Evolutionary conservation across 2,888 invertebrate species (phyloP).

Genomic region (Aplocera efformata): DNA sequence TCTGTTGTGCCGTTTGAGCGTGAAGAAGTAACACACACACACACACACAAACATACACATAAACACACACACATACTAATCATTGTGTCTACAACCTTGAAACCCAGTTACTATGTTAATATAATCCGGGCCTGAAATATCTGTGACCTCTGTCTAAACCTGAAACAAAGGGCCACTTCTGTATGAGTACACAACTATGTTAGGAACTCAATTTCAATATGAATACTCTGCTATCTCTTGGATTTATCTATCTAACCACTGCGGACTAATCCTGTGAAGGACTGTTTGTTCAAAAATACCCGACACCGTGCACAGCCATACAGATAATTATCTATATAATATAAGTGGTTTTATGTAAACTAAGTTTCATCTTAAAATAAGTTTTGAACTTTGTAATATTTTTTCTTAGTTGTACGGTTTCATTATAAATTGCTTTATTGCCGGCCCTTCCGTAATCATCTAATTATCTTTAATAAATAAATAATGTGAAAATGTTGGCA

Average conservation of each 20-base stretch:
- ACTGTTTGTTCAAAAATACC: background rate
- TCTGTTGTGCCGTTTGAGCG: too few species aligned
- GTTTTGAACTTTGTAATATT: too few species aligned
- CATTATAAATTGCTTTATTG: too few species aligned
- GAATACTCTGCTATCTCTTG: slow-evolving; percentile 11
- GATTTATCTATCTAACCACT: slow-evolving; percentile 6
- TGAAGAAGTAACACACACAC: too few species aligned
- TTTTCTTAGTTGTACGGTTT: too few species aligned
- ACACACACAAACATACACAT: too few species aligned
- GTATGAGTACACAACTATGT: background rate
- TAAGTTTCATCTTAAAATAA: too few species aligned
- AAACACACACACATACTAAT: slow-evolving; percentile 3
- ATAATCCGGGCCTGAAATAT: slow-evolving; percentile 23
- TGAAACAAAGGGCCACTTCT: slow-evolving; percentile 8
- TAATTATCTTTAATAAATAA: too few species aligned
- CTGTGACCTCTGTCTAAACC: slow-evolving; percentile 9
- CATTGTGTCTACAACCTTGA: slow-evolving; percentile 17
- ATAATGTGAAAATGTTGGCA: too few species aligned
- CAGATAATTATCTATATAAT: too few species aligned
- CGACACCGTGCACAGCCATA: background rate
- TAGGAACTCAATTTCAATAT: slow-evolving; percentile 6
- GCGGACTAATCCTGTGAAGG: background rate
- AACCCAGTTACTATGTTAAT: slow-evolving; percentile 23
- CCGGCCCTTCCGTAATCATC: too few species aligned
- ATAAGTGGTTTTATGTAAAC: too few species aligned